Evolutionary conservation across 2,797 vertebrate genomes (phyloP), one percentile per base, ranked within the genome.

Genomic region (Characodon lateralis): DNA sequence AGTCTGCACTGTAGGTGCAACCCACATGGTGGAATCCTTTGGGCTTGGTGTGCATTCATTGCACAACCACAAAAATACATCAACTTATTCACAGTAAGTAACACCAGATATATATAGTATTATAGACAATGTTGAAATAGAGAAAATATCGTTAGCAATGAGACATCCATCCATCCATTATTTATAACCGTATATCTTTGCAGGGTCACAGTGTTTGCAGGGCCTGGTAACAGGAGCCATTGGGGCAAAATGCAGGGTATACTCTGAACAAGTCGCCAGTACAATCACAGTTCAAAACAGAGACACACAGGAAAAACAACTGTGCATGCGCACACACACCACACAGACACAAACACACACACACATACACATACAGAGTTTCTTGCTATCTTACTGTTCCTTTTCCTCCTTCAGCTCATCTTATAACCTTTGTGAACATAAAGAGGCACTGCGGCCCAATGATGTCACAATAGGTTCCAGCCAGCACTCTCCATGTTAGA

Each of bases 391-490:
- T 65, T 26, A 7, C 35, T 66, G 71, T 51, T 87, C 78, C 78
- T 50, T 72, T 59, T 85, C 78, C 75, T 83, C 79, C 76, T 83
- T 70, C 78, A 72, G 83, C 81, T 86, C 69, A 85, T 84, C 87
- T 84, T 84, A 76, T 76, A 88, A 77, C 74, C 76, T 66, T 78
- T 85, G 75, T 83, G 79, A 89, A 85, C 83, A 82, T 82, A 80
- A 85, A 81, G 83, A 88, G 88, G 78, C 66, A n/a, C 88, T 50
- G 73, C 84, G 85, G 90, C 85, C 86, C 86, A 89, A 89, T 89
- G 89, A 90, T 92, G 91, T 90, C 90, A 93, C 85, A 88, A 82
- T 74, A 77, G 59, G 77, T 83, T 78, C 46, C 77, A 72, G 90
- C 90, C 90, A 90, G 83, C 76, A 85, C 84, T 85, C 83, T 77